Conservation (phyloP, 2,113 vertebrate genomes). For the Mixornis gularis region DNA sequence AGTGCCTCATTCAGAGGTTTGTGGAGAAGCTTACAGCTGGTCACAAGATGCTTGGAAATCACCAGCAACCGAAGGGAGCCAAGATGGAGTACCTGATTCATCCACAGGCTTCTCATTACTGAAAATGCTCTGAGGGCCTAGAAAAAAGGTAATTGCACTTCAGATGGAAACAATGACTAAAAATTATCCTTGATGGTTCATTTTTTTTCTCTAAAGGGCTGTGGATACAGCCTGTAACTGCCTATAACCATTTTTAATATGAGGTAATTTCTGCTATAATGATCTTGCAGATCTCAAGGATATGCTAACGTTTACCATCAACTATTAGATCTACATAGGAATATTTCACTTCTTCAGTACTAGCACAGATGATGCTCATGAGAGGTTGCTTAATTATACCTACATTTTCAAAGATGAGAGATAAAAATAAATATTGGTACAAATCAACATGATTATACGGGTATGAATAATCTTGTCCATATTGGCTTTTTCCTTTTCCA, state of each 20-base stretch:
- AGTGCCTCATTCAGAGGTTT: not conserved
- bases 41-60: not conserved
- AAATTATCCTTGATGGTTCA: not conserved
- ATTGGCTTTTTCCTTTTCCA: not conserved
- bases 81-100: not conserved
- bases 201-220: not conserved
- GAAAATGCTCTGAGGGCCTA: not conserved
- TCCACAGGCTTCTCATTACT: not conserved
- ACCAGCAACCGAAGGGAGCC: not conserved
- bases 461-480: not conserved
- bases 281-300: not conserved
- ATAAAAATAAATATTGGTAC: conserved; percentile 2
- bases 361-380: not conserved
- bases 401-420: not conserved
- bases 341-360: not conserved
- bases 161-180: not conserved
- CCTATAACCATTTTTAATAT: conserved; percentile 1
- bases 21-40: not conserved
- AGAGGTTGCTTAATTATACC: conserved; percentile 3
- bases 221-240: not conserved
- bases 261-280: not conserved
- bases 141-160: not conserved
- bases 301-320: not conserved
- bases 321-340: not conserved
- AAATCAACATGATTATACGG: not conserved